Percentiles rank a stretch among this genome's conserved stretches.
phyloP scores from a whole-genome alignment of 1,140 invertebrate species.

The Drosophila ficusphila region DNA sequence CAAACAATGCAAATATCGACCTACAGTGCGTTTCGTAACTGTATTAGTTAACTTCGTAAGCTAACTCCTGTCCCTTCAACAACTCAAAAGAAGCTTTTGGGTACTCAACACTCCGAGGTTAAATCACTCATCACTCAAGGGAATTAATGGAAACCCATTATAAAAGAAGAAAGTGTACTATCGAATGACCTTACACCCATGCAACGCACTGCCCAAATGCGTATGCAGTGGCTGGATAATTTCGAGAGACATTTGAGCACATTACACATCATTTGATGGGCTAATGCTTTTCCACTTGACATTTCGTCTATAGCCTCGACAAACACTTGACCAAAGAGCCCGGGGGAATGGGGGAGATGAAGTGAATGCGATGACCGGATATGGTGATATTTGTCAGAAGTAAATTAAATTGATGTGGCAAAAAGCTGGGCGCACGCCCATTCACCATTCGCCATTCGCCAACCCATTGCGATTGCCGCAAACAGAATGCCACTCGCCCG shows the following conservation, averaged over 20 bases:
- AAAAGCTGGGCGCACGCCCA: not conserved
- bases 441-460: not conserved
- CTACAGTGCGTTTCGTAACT: slow-evolving; percentile 4
- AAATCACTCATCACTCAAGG: no score
- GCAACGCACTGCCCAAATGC: slow-evolving; percentile 1
- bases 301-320: slow-evolving; percentile 36
- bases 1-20: slow-evolving; percentile 5
- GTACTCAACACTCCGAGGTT: not conserved
- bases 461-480: no score
- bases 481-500: not conserved
- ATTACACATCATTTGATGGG: slow-evolving; percentile 49
- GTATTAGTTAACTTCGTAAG: no score
- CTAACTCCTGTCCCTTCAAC: no score
- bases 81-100: no score
- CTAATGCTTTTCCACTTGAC: slow-evolving; percentile 48
- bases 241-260: slow-evolving; percentile 33
- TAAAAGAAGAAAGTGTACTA: no score
- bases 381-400: slow-evolving; percentile 49
- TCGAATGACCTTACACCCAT: not conserved
- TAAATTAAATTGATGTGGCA: slow-evolving; percentile 59
- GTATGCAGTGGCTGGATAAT: slow-evolving; percentile 29
- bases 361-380: slow-evolving; percentile 18
- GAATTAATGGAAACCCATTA: not conserved
- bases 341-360: not conserved
- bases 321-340: slow-evolving; percentile 18